Base-by-base conservation (phyloP, 2,888 invertebrate species). In the Atethmia centrago region DNA sequence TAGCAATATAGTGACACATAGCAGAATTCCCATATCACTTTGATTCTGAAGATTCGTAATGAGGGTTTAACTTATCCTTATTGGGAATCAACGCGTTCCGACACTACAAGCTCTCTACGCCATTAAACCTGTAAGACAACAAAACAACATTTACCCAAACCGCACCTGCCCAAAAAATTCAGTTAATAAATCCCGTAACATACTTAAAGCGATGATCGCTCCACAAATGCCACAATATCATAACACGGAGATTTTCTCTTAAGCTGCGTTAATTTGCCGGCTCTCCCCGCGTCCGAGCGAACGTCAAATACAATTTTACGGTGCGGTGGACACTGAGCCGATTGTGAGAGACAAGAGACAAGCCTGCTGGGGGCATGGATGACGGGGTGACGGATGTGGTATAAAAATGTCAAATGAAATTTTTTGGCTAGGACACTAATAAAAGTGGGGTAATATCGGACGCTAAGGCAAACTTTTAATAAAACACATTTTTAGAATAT, bases 281-380 rank as follows among this genome's bases (percentile, higher is more conserved):
- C 84, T 83, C 80, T 82, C 82, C 82, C 84, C 86, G 84, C 89
- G 90, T 90, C 90, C 93, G 93, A 90, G 92, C 92, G 93, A 92
- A 92, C 95, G 96, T 94, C 96, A 95, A 95, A 96, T 93, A 96
- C 96, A 96, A 96, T 96, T 96, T 96, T 95, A 94, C 95, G 96
- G 90, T 89, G 92, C 91, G 92, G 79, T 93, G 95, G 88, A 87
- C 93, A 84, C 96, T 96, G 96, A 96, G 96, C 96, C 96, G 96
- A 96, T 96, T 96, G 95, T 86, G 94, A 91, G 91, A 93, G 94
- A 94, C 94, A 91, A 89, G 93, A 92, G 91, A 94, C 95, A 94
- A 95, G 93, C 94, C 94, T 94, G 94, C 92, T 85, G 87, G 77
- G 88, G 84, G 36, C 63, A 55, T n/a, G 19, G 83, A 86, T 75